Evolutionary conservation across 2,797 vertebrate genomes (phyloP).

Genomic region (Chloroceryle amazona): DNA sequence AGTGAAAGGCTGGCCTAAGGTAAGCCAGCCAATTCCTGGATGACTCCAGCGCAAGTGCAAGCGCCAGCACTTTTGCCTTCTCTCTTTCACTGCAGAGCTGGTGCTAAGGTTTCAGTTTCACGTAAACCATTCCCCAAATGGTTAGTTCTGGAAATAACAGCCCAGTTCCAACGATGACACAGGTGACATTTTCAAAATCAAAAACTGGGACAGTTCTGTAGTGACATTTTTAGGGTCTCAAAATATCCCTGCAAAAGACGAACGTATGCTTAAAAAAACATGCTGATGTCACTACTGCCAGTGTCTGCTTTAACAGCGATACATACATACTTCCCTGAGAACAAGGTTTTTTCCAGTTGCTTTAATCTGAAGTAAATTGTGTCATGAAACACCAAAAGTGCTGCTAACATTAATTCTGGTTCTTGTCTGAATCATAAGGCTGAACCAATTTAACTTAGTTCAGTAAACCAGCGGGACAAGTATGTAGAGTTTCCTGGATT

Average conservation of each 20-base stretch:
- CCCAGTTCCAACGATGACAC: constrained; percentile 70
- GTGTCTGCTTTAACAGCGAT: constrained; percentile 43
- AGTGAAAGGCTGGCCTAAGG: constrained; percentile 58
- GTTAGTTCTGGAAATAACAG: constrained; percentile 74
- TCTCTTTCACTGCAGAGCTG: constrained; percentile 41
- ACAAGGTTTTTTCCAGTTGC: constrained; percentile 56
- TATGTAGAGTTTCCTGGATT: not conserved
- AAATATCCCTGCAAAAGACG: constrained; percentile 70
- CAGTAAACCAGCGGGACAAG: not conserved
- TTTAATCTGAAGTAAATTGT: constrained; percentile 47
- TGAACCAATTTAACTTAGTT: constrained; percentile 11
- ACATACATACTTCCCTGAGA: not conserved
- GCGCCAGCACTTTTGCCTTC: constrained; percentile 68
- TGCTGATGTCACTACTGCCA: constrained; percentile 73
- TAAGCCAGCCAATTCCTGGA: constrained; percentile 68
- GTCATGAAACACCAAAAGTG: constrained; percentile 54
- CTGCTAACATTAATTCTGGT: constrained; percentile 3
- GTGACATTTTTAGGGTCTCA: constrained; percentile 74
- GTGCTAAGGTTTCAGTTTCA: constrained; percentile 65
- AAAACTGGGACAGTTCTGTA: constrained; percentile 69
- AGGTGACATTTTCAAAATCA: constrained; percentile 75
- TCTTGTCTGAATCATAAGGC: not conserved
- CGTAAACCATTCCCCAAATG: constrained; percentile 66
- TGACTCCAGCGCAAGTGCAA: constrained; percentile 24
- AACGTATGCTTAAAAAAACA: constrained; percentile 70